Percentiles rank a stretch among this genome's conserved stretches.
Evolutionary conservation across 2,888 invertebrate genomes (phyloP).

Genomic region (Tachina lurida): DNA sequence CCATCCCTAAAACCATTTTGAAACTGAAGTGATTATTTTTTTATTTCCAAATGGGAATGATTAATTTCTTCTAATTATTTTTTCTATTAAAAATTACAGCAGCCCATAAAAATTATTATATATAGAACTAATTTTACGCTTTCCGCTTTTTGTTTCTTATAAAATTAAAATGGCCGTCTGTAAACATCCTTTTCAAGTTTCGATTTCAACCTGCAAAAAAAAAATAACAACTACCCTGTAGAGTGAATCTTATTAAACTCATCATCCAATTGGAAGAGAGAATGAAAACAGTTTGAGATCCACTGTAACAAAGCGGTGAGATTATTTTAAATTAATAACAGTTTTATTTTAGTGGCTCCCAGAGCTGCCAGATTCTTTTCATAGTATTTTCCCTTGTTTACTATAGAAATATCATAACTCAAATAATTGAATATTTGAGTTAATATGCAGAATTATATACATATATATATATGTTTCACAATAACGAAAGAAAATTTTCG

Average conservation of each 20-base stretch:
- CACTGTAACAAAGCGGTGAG: not conserved
- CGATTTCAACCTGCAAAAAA: not conserved
- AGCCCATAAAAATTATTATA: not conserved
- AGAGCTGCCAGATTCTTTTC: not conserved
- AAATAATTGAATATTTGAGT: too few relatives aligned
- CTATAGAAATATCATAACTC: too few relatives aligned
- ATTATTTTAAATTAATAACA: not conserved
- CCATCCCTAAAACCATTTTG: not conserved
- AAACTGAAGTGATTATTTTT: slow-evolving; percentile 8
- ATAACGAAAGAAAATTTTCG: too few relatives aligned
- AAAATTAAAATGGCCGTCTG: slow-evolving; percentile 40
- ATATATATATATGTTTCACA: too few relatives aligned
- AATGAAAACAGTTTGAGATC: not conserved
- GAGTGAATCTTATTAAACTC: not conserved
- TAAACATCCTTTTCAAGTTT: slow-evolving; percentile 28
- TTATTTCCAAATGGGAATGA: slow-evolving; percentile 2
- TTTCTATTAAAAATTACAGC: not conserved
- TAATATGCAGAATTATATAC: too few relatives aligned
- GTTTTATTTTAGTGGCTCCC: not conserved
- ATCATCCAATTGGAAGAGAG: slow-evolving; percentile 31
- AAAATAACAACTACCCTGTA: slow-evolving; percentile 3
- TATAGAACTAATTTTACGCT: not conserved
- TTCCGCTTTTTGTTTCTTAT: not conserved
- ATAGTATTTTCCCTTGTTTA: too few relatives aligned
- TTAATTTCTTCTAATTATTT: slow-evolving; percentile 2